Percentiles rank a stretch among this genome's conserved stretches.
Conservation (phyloP, 2,113 vertebrate species). For the Lepus americanus region DNA sequence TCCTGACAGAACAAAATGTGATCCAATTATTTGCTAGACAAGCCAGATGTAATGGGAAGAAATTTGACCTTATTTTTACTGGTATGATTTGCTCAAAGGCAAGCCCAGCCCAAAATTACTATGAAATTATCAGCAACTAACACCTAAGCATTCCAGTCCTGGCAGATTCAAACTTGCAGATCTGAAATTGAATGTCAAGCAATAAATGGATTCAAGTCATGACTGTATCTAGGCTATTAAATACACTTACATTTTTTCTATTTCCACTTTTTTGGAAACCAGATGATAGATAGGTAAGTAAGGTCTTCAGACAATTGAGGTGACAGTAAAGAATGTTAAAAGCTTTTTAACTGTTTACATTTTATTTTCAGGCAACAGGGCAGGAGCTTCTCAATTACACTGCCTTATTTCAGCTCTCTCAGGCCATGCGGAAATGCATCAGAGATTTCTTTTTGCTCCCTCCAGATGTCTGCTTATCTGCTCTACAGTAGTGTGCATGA, state of each 20-base stretch:
- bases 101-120: not conserved
- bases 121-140: not conserved
- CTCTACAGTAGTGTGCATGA: not conserved
- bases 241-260: not conserved
- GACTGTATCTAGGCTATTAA: not conserved
- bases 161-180: conserved; percentile 39
- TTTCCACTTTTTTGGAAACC: conserved; percentile 2
- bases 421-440: not conserved
- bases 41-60: not conserved
- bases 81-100: not conserved
- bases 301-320: not conserved
- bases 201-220: not conserved
- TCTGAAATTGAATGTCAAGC: not conserved
- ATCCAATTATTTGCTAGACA: not conserved
- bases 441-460: not conserved
- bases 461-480: not conserved
- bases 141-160: conserved; percentile 12
- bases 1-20: not conserved
- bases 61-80: not conserved
- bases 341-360: conserved; percentile 75
- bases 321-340: conserved; percentile 73
- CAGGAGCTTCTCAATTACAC: not conserved
- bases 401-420: conserved; percentile 19
- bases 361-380: conserved; percentile 44
- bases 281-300: not conserved